Evolutionary conservation across 2,888 invertebrate species (phyloP).

Genomic region (Mayetiola destructor): DNA sequence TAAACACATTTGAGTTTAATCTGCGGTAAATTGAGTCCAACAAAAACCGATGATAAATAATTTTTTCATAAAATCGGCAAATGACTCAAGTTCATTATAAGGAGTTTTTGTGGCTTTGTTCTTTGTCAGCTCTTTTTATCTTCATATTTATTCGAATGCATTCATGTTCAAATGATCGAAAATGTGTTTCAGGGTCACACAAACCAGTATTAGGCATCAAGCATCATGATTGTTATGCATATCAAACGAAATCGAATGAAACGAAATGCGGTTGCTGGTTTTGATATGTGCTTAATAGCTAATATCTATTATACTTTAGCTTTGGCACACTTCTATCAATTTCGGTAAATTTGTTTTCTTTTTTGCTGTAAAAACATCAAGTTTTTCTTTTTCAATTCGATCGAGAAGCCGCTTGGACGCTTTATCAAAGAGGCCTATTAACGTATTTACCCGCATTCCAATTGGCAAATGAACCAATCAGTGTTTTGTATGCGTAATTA

Average conservation of each 20-base stretch:
- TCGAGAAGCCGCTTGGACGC: background rate
- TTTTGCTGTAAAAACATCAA: background rate
- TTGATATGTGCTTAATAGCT: background rate
- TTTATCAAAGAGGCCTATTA: background rate
- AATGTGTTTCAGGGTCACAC: conserved; percentile 5
- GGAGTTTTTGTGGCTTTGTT: background rate
- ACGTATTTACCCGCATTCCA: background rate
- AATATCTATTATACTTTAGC: background rate
- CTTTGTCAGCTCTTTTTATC: background rate
- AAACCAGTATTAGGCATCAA: background rate
- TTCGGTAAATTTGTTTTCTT: background rate
- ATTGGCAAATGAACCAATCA: background rate
- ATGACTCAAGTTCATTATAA: conserved; percentile 7
- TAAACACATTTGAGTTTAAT: background rate
- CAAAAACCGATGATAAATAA: too few species aligned
- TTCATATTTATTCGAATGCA: background rate
- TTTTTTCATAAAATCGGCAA: too few species aligned
- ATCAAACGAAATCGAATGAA: background rate
- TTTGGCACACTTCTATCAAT: background rate
- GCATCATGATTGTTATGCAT: background rate
- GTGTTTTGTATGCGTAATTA: background rate
- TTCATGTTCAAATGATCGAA: background rate
- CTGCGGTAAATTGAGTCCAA: too few species aligned
- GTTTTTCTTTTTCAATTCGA: background rate
- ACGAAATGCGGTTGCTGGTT: background rate